A percentile compares a stretch with the other conserved stretches of the same genome.
These are phyloP conservation scores for Mormyrus proboscirostris DNA, from an alignment of 2,797 vertebrate genomes.

Conservation along the genomic window DNA sequence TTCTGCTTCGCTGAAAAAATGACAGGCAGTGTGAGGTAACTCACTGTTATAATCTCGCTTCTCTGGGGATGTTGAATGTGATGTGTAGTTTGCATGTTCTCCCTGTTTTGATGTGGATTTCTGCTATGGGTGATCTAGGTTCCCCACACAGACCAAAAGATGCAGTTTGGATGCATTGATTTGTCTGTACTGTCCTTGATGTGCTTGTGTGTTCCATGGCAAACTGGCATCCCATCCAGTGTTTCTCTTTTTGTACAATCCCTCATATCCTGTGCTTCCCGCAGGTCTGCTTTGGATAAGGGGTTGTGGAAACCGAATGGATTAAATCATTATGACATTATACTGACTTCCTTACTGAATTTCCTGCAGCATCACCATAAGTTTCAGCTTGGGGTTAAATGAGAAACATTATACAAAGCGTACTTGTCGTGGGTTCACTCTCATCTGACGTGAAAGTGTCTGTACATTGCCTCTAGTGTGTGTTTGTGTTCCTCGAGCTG, in stretches of 20 bases:
- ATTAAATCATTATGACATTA: background rate
- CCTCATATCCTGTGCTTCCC: background rate
- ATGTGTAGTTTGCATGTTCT: background rate
- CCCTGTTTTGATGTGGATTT: background rate
- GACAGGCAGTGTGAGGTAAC: background rate
- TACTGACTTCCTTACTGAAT: background rate
- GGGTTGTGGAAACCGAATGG: background rate
- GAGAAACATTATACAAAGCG: background rate
- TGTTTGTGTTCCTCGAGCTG: background rate
- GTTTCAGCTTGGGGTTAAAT: background rate
- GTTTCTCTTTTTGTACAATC: background rate
- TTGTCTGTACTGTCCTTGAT: background rate
- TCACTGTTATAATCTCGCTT: background rate
- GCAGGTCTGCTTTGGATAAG: background rate
- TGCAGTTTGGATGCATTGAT: background rate
- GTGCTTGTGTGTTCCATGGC: background rate
- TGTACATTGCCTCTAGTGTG: background rate
- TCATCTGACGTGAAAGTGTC: background rate
- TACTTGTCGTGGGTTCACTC: background rate
- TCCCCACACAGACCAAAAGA: background rate
- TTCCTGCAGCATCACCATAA: background rate
- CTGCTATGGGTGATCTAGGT: background rate
- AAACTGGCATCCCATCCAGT: background rate
- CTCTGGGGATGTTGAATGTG: background rate
- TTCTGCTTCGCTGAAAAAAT: background rate